phyloP scores from a whole-genome alignment of 2,888 invertebrate genomes.

The Venusia cambrica region DNA sequence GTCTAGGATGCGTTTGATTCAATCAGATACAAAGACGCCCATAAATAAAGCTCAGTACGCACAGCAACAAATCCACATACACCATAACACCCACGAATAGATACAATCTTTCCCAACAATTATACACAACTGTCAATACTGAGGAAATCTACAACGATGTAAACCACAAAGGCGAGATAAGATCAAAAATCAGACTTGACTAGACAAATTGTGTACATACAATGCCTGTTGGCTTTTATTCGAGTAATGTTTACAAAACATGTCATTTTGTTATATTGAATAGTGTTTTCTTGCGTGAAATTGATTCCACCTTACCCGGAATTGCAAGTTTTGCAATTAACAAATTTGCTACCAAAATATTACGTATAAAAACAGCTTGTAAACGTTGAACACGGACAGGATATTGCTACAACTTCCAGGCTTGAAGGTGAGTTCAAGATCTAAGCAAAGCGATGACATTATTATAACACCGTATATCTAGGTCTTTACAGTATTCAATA shows the following conservation, averaged over 20 bases:
- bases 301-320: slow-evolving; percentile 53
- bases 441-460: too few relatives aligned
- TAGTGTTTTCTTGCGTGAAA: slow-evolving; percentile 59
- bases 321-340: slow-evolving; percentile 26
- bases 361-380: too few relatives aligned
- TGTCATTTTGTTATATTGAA: slow-evolving; percentile 62
- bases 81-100: slow-evolving; percentile 28
- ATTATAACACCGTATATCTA: too few relatives aligned
- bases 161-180: slow-evolving; percentile 65
- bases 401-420: too few relatives aligned
- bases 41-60: slow-evolving; percentile 2
- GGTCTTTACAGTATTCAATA: too few relatives aligned
- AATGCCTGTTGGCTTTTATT: slow-evolving; percentile 49
- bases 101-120: slow-evolving; percentile 36
- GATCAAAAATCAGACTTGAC: slow-evolving; percentile 62
- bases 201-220: slow-evolving; percentile 67
- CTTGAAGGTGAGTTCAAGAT: too few relatives aligned
- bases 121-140: slow-evolving; percentile 45
- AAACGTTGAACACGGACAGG: too few relatives aligned
- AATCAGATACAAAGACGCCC: slow-evolving; percentile 16
- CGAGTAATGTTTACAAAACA: slow-evolving; percentile 68
- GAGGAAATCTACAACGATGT: slow-evolving; percentile 54
- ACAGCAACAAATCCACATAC: slow-evolving; percentile 14
- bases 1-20: slow-evolving; percentile 4
- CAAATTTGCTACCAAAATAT: background rate